Conservation (phyloP, 53 echinoderm and acorn worm genomes). For the Hippasteria phrygiana region DNA sequence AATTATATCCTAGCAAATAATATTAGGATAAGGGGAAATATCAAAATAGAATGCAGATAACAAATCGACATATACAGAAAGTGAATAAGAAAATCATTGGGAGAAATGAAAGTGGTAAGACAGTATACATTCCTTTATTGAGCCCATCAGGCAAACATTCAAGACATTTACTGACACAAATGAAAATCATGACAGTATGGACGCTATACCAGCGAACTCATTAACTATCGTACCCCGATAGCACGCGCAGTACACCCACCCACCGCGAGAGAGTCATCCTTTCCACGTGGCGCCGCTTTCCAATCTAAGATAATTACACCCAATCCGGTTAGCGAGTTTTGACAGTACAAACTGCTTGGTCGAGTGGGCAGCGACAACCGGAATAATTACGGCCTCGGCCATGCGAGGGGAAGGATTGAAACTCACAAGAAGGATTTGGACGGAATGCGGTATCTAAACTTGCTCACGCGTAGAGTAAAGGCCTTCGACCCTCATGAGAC, state of each 20-base stretch:
- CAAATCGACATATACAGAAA: too few relatives aligned
- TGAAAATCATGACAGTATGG: too few relatives aligned
- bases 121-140: too few relatives aligned
- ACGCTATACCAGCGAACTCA: background rate
- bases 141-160: too few relatives aligned
- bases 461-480: conserved; percentile 2
- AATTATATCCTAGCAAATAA: too few relatives aligned
- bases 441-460: background rate
- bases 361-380: conserved; percentile 31
- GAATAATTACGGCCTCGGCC: background rate
- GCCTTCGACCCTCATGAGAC: background rate
- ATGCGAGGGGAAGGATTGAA: background rate
- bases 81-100: too few relatives aligned
- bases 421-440: background rate
- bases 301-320: conserved; percentile 56
- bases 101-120: too few relatives aligned
- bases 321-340: conserved; percentile 24
- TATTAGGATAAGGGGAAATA: too few relatives aligned
- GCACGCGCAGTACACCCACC: background rate
- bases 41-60: too few relatives aligned
- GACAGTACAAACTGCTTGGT: background rate
- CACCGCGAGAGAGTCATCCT: conserved; percentile 4
- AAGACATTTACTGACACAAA: too few relatives aligned
- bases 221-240: conserved; percentile 46
- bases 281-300: conserved; percentile 41